Conservation (phyloP, 1,140 invertebrate genomes). For the Odontomachus brunneus region DNA sequence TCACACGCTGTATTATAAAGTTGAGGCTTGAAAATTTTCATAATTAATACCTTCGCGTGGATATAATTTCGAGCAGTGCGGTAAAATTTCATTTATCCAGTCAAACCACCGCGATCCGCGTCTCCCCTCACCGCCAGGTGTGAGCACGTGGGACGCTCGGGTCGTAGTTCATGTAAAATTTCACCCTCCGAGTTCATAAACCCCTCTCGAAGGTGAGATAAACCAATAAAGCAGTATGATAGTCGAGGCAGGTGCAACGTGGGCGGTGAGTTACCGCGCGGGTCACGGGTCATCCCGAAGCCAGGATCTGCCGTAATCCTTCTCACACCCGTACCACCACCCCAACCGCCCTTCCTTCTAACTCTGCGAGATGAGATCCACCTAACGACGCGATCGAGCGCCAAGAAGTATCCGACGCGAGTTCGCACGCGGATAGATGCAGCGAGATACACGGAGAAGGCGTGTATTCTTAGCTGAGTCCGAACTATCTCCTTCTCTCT, state of each 20-base stretch:
- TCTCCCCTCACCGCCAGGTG: conserved; percentile 48
- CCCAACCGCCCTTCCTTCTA: conserved; percentile 52
- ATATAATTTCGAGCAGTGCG: background rate
- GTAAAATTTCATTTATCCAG: conserved; percentile 19
- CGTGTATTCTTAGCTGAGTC: conserved; percentile 22
- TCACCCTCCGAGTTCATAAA: conserved; percentile 71
- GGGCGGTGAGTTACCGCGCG: conserved; percentile 82
- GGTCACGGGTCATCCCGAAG: conserved; percentile 80
- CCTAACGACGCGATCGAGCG: conserved; percentile 69
- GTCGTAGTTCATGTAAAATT: conserved; percentile 77
- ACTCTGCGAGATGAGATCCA: conserved; percentile 54
- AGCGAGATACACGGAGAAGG: conserved; percentile 53
- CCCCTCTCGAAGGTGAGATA: conserved; percentile 74
- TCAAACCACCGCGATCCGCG: background rate
- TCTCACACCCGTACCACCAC: conserved; percentile 71
- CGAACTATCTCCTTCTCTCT: too few species aligned
- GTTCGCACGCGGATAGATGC: conserved; percentile 52
- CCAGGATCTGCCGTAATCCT: conserved; percentile 77
- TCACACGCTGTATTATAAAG: too few species aligned
- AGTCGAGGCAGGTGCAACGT: conserved; percentile 83
- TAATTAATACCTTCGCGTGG: background rate
- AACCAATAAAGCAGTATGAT: conserved; percentile 82
- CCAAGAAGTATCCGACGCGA: conserved; percentile 57
- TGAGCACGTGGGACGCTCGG: conserved; percentile 66
- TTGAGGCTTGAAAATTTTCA: too few species aligned